phyloP scores from a whole-genome alignment of 1,140 invertebrate genomes.

The Pseudoatta argentina region DNA sequence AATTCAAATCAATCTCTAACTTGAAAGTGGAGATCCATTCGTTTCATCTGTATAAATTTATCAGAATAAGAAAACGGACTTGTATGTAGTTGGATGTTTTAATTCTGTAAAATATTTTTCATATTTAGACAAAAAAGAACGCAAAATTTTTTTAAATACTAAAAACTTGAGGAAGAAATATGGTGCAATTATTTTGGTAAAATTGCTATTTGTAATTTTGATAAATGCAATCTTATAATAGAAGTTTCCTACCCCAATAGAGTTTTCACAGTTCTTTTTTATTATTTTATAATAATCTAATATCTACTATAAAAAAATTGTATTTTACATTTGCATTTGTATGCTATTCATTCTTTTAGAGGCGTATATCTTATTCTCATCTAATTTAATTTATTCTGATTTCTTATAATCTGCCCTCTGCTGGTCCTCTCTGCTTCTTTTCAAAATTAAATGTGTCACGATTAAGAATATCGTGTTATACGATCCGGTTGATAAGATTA shows the following conservation, averaged over 20 bases:
- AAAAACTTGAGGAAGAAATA: neutral
- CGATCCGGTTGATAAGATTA: constrained; percentile 27
- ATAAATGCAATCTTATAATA: neutral
- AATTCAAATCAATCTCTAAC: constrained; percentile 32
- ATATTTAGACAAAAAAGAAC: neutral
- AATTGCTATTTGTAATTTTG: neutral
- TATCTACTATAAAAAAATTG: neutral
- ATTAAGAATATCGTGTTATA: constrained; percentile 14
- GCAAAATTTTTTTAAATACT: neutral
- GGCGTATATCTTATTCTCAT: constrained; percentile 1
- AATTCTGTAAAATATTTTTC: neutral
- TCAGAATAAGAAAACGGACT: neutral
- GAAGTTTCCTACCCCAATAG: neutral
- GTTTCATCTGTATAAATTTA: neutral
- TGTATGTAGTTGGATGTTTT: neutral
- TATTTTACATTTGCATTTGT: constrained; percentile 15
- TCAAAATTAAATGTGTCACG: constrained; percentile 7
- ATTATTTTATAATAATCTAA: neutral
- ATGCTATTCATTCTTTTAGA: neutral
- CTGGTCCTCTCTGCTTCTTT: neutral
- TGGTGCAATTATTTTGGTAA: neutral
- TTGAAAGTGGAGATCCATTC: neutral
- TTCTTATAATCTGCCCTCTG: neutral
- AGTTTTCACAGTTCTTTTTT: neutral
- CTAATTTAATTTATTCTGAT: constrained; percentile 30